phyloP scores from a whole-genome alignment of 2,888 invertebrate genomes.

The Acholoe squamosa region DNA sequence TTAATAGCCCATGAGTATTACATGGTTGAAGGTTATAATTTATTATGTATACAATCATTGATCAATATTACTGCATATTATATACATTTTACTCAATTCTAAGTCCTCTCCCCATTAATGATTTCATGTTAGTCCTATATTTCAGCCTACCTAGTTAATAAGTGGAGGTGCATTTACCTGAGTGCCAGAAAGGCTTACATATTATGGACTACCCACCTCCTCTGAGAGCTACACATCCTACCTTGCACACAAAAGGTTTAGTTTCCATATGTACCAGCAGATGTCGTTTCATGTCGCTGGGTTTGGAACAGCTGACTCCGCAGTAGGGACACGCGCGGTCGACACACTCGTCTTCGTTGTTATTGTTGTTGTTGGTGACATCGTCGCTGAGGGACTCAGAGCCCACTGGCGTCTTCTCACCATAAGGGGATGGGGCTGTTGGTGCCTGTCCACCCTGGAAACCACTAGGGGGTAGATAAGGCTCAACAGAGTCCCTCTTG shows the following conservation, averaged over 20 bases:
- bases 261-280: constrained; percentile 81
- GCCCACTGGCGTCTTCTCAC: background rate
- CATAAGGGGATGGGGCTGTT: background rate
- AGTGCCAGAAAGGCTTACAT: background rate
- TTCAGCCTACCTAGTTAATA: background rate
- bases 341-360: constrained; percentile 36
- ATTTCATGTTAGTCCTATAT: background rate
- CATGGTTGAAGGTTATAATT: background rate
- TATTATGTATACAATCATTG: too few species aligned
- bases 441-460: background rate
- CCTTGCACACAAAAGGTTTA: constrained; percentile 78
- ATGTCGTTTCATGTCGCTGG: constrained; percentile 80
- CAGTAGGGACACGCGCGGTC: constrained; percentile 74
- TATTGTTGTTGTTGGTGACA: constrained; percentile 56
- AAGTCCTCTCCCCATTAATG: too few species aligned
- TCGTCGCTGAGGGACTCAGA: background rate
- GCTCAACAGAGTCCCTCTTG: background rate
- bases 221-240: constrained; percentile 68
- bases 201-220: constrained; percentile 40
- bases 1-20: too few species aligned
- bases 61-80: background rate
- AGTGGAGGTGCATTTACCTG: background rate
- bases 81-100: too few species aligned
- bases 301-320: constrained; percentile 78
- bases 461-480: background rate